A percentile compares a stretch with the other conserved stretches of the same genome.
Conservation (phyloP, 2,797 vertebrate species). For the Lates japonicus region DNA sequence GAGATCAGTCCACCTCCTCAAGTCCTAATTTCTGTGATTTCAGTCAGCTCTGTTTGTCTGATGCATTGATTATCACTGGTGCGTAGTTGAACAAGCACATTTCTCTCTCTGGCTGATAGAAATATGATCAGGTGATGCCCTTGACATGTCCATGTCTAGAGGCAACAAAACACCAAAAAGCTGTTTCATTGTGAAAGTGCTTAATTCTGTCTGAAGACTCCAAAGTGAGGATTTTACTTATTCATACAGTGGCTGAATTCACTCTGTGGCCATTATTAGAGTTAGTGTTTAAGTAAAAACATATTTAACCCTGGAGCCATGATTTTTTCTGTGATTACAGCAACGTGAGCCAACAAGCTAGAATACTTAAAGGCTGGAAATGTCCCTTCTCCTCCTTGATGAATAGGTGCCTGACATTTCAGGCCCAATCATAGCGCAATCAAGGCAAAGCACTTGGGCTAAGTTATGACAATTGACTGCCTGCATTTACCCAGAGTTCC, state of each 20-base stretch:
- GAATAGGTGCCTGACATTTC: constrained; percentile 50
- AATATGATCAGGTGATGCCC: not conserved
- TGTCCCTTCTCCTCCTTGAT: constrained; percentile 10
- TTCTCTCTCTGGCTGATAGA: not conserved
- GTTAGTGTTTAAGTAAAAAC: not conserved
- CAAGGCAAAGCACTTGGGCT: constrained; percentile 48
- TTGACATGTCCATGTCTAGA: not conserved
- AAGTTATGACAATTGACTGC: constrained; percentile 10
- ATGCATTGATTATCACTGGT: not conserved
- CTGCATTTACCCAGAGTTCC: constrained; percentile 46
- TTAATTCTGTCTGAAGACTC: not conserved
- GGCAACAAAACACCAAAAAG: not conserved
- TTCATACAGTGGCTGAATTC: not conserved
- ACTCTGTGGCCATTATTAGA: not conserved
- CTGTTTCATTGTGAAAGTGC: not conserved
- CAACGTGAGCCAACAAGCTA: not conserved
- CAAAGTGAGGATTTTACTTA: not conserved
- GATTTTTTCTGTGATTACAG: constrained; percentile 14
- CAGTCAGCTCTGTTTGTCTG: not conserved
- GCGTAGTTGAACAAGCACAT: not conserved
- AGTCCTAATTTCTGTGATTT: too few species aligned
- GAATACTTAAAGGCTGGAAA: constrained; percentile 9
- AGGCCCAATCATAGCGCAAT: constrained; percentile 61
- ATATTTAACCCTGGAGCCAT: not conserved
- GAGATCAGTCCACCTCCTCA: too few species aligned